Base-by-base conservation (phyloP, 64 coral and sea anemone species). In the Astreopora myriophthalma region DNA sequence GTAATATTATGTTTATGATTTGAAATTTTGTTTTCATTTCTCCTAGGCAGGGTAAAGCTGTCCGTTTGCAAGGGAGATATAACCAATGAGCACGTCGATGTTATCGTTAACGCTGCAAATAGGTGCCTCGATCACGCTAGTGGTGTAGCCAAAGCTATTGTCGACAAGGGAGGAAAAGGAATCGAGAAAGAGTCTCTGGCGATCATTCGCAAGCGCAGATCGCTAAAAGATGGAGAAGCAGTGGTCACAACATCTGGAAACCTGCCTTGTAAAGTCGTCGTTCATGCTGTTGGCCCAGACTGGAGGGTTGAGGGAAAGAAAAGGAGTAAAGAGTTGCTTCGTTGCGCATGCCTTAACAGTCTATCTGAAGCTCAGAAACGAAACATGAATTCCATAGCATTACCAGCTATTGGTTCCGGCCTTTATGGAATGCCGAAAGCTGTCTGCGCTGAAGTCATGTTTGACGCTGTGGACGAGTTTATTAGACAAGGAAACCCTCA, bases 361-460 rank as follows among this genome's bases (percentile, higher is more conserved):
- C 28, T 96, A 6, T 12, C 0, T 2, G 60, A 67, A 46, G 87
- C 80, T 10, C 42, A 96, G 69, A 44, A 82, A 34, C 49, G 39
- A 14, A 52, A 34, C 0, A 71, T 86, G 23, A 74, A 25, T 0
- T 96, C 95, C 6, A 87, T 96, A 31, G 91, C 95, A 19, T 84
- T 95, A 30, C 94, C 94, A 71, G 89, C 95, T 1, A 90, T 96
- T 5, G 85, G 86, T 29, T 96, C 91, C 13, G 95, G 95, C 31
- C 86, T 69, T 22, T 87, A 48, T 83, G 91, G 87, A 37, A 91
- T 96, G 86, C 87, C 95, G 6, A 96, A 96, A 49, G 29, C 87
- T 8, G 69, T 84, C 26, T 96, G 91, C 57, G 95, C 95, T 1
- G 16, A 90, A 60, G 79, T 94, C 0, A 69, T 94, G 87, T 94